Conservation (phyloP, 1,140 invertebrate species). For the Magallana ariakensis region DNA sequence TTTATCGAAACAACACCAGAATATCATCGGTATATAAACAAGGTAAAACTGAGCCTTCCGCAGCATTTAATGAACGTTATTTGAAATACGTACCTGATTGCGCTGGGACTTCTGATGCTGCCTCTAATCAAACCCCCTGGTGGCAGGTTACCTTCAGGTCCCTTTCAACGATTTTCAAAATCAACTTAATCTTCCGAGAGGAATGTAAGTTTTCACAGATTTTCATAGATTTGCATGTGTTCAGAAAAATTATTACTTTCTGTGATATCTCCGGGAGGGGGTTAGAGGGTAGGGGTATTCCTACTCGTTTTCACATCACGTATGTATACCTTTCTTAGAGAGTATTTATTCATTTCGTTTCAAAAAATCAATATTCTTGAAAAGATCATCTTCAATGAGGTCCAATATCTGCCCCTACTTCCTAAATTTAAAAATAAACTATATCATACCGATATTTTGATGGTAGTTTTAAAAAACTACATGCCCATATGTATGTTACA, state of each 20-base stretch:
- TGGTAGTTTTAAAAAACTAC: background rate
- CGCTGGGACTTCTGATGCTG: background rate
- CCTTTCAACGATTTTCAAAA: background rate
- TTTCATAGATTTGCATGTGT: background rate
- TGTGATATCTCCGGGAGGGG: no score
- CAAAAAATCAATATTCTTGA: no score
- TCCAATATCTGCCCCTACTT: no score
- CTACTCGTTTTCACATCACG: no score
- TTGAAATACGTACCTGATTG: background rate
- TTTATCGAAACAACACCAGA: background rate
- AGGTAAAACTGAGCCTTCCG: no score
- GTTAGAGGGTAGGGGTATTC: no score
- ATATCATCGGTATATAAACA: background rate
- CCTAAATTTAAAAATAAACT: background rate
- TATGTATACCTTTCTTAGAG: background rate
- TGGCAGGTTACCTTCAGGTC: slow-evolving; percentile 12
- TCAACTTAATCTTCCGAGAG: slow-evolving; percentile 9
- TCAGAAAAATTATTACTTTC: background rate
- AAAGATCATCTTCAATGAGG: no score
- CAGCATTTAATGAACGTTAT: background rate
- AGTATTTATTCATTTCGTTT: no score
- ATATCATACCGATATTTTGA: no score
- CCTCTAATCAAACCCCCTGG: background rate
- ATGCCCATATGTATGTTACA: no score
- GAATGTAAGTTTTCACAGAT: background rate